Evolutionary conservation across 2,113 vertebrate species (phyloP).

Genomic region (Neoarius graeffei): DNA sequence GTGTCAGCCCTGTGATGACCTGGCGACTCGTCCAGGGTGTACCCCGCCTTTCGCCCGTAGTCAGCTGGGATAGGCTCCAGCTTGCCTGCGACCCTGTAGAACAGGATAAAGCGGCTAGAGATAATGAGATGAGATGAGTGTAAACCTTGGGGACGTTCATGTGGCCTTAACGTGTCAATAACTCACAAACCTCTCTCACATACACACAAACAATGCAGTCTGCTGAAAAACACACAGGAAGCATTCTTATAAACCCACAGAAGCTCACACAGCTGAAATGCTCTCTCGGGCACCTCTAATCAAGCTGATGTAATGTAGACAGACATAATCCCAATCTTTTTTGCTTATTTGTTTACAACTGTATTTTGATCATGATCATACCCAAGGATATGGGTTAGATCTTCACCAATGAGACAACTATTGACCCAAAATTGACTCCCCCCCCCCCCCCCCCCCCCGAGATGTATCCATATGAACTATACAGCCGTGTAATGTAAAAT

Average conservation of each 20-base stretch:
- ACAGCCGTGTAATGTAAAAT: background rate
- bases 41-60: too few species aligned
- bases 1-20: too few species aligned
- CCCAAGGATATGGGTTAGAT: background rate
- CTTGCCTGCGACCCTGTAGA: too few species aligned
- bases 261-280: background rate
- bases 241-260: background rate
- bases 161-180: background rate
- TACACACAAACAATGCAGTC: background rate
- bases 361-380: background rate
- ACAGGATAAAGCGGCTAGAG: too few species aligned
- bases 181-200: background rate
- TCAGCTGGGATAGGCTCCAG: too few species aligned
- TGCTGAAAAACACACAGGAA: background rate
- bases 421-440: too few species aligned
- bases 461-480: background rate
- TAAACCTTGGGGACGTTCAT: conserved; percentile 7
- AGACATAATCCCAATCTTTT: background rate
- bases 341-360: background rate
- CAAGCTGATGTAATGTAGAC: background rate
- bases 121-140: too few species aligned
- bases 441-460: too few species aligned
- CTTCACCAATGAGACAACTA: background rate
- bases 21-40: too few species aligned
- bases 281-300: background rate